A percentile compares a stretch with the other conserved stretches of the same genome.
These are phyloP conservation scores for Phataginus tricuspis DNA, from an alignment of 2,797 vertebrate species.

Conservation along the genomic window DNA sequence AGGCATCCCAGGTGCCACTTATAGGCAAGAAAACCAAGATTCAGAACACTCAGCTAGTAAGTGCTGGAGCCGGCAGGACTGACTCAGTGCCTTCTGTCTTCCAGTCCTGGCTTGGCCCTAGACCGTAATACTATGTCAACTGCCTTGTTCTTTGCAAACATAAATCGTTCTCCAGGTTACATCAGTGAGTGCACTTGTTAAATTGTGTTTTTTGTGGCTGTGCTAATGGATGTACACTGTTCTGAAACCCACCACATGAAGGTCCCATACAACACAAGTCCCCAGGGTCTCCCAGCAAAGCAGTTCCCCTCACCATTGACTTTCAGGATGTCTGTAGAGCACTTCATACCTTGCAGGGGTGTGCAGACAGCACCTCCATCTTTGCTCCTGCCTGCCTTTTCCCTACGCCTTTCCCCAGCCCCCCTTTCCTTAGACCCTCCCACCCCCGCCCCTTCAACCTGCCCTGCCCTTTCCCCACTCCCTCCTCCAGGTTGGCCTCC, in stretches of 20 bases:
- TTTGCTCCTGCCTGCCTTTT: not conserved
- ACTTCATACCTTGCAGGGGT: too few relatives aligned
- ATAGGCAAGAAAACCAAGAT: rapidly evolving
- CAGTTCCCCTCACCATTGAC: rapidly evolving
- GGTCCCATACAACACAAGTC: not conserved
- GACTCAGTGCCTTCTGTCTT: not conserved
- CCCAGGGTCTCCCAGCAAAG: not conserved
- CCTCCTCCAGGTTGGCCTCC: slow-evolving; percentile 28
- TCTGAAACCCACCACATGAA: not conserved
- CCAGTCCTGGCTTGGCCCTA: rapidly evolving
- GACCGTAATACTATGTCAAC: rapidly evolving
- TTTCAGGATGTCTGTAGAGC: too few relatives aligned
- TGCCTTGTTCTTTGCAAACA: not conserved
- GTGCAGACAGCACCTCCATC: rapidly evolving
- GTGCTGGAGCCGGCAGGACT: not conserved
- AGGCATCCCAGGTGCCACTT: rapidly evolving
- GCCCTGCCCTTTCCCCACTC: not conserved
- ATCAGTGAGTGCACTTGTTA: not conserved
- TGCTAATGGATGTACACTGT: too few relatives aligned
- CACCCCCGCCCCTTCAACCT: not conserved
- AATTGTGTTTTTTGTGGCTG: not conserved
- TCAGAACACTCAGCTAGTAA: rapidly evolving
- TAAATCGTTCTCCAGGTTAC: not conserved
- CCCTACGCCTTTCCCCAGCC: rapidly evolving
- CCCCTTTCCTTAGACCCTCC: not conserved